Evolutionary conservation across 2,797 vertebrate genomes (phyloP).

Genomic region (Tympanoctomys barrerae): DNA sequence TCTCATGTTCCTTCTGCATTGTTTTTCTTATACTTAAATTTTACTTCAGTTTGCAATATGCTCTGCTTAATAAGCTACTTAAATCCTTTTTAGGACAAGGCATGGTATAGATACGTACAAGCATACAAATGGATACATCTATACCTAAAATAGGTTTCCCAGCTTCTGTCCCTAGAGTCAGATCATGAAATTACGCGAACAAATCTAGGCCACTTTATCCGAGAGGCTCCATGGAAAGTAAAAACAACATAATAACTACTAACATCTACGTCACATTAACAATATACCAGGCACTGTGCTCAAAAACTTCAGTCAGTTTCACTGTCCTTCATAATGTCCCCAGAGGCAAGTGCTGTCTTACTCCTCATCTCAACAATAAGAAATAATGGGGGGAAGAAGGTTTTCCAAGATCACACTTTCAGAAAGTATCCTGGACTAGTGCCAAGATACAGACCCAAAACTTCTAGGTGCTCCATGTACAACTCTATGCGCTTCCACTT

Average conservation of each 20-base stretch:
- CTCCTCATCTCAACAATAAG: background rate
- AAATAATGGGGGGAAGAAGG: background rate
- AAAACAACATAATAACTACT: background rate
- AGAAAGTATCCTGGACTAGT: background rate
- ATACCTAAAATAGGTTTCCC: constrained; percentile 58
- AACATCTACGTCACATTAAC: background rate
- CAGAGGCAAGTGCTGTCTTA: background rate
- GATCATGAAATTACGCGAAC: background rate
- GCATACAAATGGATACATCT: constrained; percentile 19
- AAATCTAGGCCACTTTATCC: constrained; percentile 58
- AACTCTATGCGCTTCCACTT: background rate
- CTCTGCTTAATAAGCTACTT: constrained; percentile 67
- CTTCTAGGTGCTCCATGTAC: background rate
- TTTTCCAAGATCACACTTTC: background rate
- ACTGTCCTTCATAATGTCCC: background rate
- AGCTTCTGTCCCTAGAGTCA: constrained; percentile 11
- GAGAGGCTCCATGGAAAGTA: background rate
- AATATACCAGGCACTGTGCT: background rate
- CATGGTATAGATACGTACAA: constrained; percentile 53
- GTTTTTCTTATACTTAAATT: constrained; percentile 60
- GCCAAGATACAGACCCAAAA: background rate
- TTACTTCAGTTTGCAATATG: constrained; percentile 33
- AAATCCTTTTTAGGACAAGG: constrained; percentile 40
- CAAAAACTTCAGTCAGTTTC: background rate
- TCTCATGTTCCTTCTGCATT: background rate